These are phyloP conservation scores for Panonychus citri DNA, from an alignment of 1,140 invertebrate genomes.

Conservation along the genomic window DNA sequence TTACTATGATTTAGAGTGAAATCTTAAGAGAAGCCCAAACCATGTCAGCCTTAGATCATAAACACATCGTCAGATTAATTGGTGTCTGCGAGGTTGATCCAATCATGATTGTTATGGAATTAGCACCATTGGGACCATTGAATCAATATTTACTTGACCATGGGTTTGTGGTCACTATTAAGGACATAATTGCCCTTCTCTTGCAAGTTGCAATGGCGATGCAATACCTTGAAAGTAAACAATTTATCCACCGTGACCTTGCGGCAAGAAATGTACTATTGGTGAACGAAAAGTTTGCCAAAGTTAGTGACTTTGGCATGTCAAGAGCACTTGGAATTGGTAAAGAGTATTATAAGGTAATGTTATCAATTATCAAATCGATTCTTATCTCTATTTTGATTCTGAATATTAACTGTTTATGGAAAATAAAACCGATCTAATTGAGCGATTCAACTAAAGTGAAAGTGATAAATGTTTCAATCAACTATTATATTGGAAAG, in stretches of 20 bases:
- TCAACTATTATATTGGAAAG: no score
- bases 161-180: slow-evolving; percentile 10
- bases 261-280: slow-evolving; percentile 31
- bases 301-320: slow-evolving; percentile 31
- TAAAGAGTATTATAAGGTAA: slow-evolving; percentile 18
- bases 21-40: slow-evolving; percentile 25
- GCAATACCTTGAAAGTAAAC: slow-evolving; percentile 26
- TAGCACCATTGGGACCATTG: slow-evolving; percentile 27
- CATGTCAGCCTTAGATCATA: slow-evolving; percentile 25
- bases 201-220: slow-evolving; percentile 28
- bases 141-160: slow-evolving; percentile 24
- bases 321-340: slow-evolving; percentile 34
- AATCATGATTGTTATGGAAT: slow-evolving; percentile 29
- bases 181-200: slow-evolving; percentile 15
- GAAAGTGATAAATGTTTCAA: no score
- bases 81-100: slow-evolving; percentile 25
- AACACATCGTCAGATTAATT: slow-evolving; percentile 26
- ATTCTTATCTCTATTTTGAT: no score
- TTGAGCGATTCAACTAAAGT: no score
- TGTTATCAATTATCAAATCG: no score
- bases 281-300: slow-evolving; percentile 25
- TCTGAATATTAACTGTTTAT: no score
- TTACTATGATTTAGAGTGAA: slow-evolving; percentile 17
- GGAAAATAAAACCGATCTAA: no score
- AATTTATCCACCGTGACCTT: slow-evolving; percentile 29